phyloP scores from a whole-genome alignment of 2,113 vertebrate genomes.

The Etheostoma cragini region DNA sequence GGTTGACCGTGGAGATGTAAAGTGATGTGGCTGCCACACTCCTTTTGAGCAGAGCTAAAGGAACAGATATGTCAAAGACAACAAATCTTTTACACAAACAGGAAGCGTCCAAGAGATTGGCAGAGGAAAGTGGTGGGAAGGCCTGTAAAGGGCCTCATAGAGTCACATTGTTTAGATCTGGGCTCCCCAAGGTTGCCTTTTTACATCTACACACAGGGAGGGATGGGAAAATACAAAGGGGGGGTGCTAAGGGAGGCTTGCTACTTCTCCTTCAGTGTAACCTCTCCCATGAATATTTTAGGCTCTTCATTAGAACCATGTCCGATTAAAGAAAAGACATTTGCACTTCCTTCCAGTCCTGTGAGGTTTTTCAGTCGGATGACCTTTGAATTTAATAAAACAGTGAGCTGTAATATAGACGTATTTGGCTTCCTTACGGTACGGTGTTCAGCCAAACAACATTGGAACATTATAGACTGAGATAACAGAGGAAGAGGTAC shows the following conservation, averaged over 20 bases:
- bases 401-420: constrained; percentile 33
- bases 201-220: constrained; percentile 60
- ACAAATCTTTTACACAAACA: constrained; percentile 80
- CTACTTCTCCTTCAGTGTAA: constrained; percentile 50
- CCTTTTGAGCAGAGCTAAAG: constrained; percentile 48
- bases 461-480: constrained; percentile 31
- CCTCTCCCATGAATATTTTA: constrained; percentile 70
- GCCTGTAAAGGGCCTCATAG: constrained; percentile 38
- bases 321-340: constrained; percentile 33
- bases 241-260: constrained; percentile 44
- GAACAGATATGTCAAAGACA: constrained; percentile 72
- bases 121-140: constrained; percentile 64
- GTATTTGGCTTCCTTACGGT: constrained; percentile 35
- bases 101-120: constrained; percentile 68
- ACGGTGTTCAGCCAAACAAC: constrained; percentile 27
- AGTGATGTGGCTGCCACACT: constrained; percentile 39
- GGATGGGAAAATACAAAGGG: constrained; percentile 64
- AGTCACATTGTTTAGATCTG: constrained; percentile 72
- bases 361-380: constrained; percentile 42
- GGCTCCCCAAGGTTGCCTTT: constrained; percentile 72
- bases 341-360: constrained; percentile 35
- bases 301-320: constrained; percentile 48
- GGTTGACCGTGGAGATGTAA: constrained; percentile 45
- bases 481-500: constrained; percentile 57
- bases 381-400: constrained; percentile 53